These are phyloP conservation scores for Cataglyphis albicans DNA, from an alignment of 2,888 invertebrate species.

Conservation along the genomic window DNA sequence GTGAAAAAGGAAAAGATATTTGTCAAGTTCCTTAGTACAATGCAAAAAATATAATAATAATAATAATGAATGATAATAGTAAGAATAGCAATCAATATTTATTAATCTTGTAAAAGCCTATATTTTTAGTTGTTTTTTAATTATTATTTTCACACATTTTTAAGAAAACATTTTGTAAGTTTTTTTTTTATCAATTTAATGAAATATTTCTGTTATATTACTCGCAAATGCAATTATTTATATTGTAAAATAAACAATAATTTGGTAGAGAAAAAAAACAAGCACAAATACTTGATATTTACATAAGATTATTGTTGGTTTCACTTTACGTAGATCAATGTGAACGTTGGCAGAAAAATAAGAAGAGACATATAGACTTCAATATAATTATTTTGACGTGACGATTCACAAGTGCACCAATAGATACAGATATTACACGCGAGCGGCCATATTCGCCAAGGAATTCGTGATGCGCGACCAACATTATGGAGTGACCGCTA, in stretches of 20 bases:
- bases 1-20: neutral
- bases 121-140: neutral
- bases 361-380: slow-evolving; percentile 3
- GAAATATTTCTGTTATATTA: slow-evolving; percentile 6
- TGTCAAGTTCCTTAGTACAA: neutral
- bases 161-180: neutral
- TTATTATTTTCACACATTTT: neutral
- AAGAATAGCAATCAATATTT: neutral
- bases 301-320: neutral
- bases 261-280: neutral
- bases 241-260: neutral
- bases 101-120: neutral
- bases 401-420: neutral
- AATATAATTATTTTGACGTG: slow-evolving; percentile 18
- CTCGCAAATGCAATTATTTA: neutral
- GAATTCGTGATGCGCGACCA: slow-evolving; percentile 75
- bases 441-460: slow-evolving; percentile 68
- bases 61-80: neutral
- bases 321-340: slow-evolving; percentile 1
- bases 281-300: neutral
- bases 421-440: slow-evolving; percentile 53
- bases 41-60: neutral
- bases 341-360: slow-evolving; percentile 17
- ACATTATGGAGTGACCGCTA: slow-evolving; percentile 76
- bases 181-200: neutral